Percentiles rank a stretch among this genome's conserved stretches.
phyloP scores from a whole-genome alignment of 2,797 vertebrate species.

The Lates japonicus region DNA sequence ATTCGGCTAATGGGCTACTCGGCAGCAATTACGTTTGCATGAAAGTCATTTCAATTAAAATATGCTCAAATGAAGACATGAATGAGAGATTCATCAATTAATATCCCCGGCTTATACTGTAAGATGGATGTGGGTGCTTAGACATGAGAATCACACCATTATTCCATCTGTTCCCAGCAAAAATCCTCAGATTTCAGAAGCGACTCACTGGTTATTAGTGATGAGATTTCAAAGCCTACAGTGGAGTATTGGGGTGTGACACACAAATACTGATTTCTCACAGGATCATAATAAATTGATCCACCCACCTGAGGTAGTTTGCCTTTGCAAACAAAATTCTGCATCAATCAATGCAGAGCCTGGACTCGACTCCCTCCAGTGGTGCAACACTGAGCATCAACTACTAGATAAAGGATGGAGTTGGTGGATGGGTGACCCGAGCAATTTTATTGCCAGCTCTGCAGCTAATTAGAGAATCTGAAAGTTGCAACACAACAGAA shows the following conservation, averaged over 20 bases:
- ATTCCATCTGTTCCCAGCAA: slow-evolving; percentile 48
- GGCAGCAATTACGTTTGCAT: slow-evolving; percentile 72
- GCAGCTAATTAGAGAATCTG: slow-evolving; percentile 59
- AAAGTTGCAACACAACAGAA: slow-evolving; percentile 40
- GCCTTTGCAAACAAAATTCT: slow-evolving; percentile 56
- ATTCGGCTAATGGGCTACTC: slow-evolving; percentile 70
- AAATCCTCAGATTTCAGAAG: neutral
- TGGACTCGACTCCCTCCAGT: slow-evolving; percentile 21
- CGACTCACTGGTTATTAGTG: slow-evolving; percentile 53
- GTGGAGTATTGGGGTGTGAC: slow-evolving; percentile 61
- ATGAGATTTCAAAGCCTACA: slow-evolving; percentile 56
- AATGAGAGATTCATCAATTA: slow-evolving; percentile 70
- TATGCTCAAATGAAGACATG: slow-evolving; percentile 71
- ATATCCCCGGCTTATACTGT: slow-evolving; percentile 34
- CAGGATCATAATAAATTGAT: slow-evolving; percentile 73
- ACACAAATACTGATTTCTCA: slow-evolving; percentile 70
- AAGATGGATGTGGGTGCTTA: slow-evolving; percentile 61
- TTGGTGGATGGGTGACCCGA: slow-evolving; percentile 13
- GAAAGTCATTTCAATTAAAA: slow-evolving; percentile 85
- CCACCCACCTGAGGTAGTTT: slow-evolving; percentile 47
- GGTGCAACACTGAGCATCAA: slow-evolving; percentile 40
- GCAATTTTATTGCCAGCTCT: neutral
- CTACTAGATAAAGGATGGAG: slow-evolving; percentile 17
- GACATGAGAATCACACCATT: slow-evolving; percentile 52
- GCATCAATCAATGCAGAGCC: slow-evolving; percentile 52